These are phyloP conservation scores for Ceratina calcarata DNA, from an alignment of 1,140 invertebrate genomes.

Conservation along the genomic window DNA sequence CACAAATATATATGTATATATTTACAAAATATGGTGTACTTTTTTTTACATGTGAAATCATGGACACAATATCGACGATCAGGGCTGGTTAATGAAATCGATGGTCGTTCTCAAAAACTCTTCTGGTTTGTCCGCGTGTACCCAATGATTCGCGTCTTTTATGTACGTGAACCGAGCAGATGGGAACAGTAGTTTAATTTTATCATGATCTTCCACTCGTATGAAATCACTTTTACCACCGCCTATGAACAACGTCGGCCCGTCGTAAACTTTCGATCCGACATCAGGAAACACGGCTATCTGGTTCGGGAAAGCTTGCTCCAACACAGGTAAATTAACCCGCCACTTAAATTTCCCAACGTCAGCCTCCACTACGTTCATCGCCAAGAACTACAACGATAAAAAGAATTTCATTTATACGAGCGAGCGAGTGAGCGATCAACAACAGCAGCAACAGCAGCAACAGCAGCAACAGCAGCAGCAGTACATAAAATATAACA, in stretches of 20 bases:
- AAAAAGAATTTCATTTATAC: constrained; percentile 75
- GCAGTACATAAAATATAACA: constrained; percentile 43
- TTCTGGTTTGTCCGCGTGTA: constrained; percentile 93
- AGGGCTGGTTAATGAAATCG: constrained; percentile 68
- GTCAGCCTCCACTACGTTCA: constrained; percentile 87
- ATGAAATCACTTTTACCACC: constrained; percentile 91
- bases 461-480: constrained; percentile 13
- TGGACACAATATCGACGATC: background rate
- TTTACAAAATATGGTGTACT: constrained; percentile 51
- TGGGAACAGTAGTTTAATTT: constrained; percentile 89
- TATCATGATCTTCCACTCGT: constrained; percentile 84
- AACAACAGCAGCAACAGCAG: no score
- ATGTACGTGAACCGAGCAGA: constrained; percentile 87
- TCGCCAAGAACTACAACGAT: constrained; percentile 87
- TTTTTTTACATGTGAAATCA: constrained; percentile 37
- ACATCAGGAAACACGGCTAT: constrained; percentile 84
- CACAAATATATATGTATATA: constrained; percentile 66
- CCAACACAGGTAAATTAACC: constrained; percentile 87
- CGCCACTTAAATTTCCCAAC: constrained; percentile 86
- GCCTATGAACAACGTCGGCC: constrained; percentile 90
- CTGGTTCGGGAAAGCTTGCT: constrained; percentile 83
- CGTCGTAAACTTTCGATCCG: constrained; percentile 81
- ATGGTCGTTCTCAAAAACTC: constrained; percentile 86
- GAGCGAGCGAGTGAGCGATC: constrained; percentile 55
- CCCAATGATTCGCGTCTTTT: constrained; percentile 92